phyloP scores from a whole-genome alignment of 2,113 vertebrate genomes.

The Hipposideros armiger region DNA sequence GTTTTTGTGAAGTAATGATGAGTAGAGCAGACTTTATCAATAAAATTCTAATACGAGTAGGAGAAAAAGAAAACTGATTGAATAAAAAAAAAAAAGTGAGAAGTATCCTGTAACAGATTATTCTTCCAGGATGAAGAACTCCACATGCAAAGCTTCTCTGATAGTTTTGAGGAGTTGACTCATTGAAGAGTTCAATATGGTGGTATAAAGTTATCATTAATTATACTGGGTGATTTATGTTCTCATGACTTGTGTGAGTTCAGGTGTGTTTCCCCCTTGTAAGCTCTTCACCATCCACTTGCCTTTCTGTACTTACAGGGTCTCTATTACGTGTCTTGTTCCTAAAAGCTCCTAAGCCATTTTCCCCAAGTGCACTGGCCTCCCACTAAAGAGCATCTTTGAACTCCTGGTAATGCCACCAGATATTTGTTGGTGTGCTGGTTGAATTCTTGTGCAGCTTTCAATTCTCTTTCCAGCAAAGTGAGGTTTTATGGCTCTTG shows the following conservation, averaged over 20 bases:
- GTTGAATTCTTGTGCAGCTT: constrained; percentile 75
- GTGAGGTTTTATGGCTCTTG: constrained; percentile 81
- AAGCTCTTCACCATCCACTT: constrained; percentile 9
- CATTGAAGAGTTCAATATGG: background rate
- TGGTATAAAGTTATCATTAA: background rate
- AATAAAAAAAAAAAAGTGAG: background rate
- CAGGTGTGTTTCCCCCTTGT: background rate
- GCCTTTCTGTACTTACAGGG: background rate
- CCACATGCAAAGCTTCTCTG: background rate
- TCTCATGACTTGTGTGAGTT: background rate
- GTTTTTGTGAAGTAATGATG: background rate
- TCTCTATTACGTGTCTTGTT: background rate
- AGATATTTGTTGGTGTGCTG: constrained; percentile 73
- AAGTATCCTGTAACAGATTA: background rate
- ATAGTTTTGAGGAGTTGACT: background rate
- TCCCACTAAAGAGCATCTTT: constrained; percentile 63
- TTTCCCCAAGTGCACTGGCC: background rate
- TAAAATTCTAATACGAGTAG: background rate
- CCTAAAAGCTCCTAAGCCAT: constrained; percentile 55
- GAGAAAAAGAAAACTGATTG: background rate
- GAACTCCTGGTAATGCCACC: constrained; percentile 72
- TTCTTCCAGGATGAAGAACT: background rate
- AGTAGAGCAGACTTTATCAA: background rate
- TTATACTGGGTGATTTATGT: background rate
- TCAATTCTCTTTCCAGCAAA: constrained; percentile 79